Conservation (phyloP, 2,797 vertebrate species). For the Furcifer pardalis region DNA sequence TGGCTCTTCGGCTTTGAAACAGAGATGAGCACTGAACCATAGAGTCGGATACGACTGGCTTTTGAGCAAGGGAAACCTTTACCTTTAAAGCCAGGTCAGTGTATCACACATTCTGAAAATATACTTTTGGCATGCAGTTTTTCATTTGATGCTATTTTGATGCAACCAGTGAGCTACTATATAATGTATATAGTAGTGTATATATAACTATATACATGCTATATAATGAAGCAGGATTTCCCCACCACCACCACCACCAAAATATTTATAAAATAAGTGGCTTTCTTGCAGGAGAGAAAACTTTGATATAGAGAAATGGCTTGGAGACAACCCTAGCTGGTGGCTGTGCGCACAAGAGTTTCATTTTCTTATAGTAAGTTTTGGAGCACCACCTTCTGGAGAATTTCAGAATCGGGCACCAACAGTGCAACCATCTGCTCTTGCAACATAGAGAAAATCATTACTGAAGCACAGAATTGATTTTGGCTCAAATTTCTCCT, state of each 20-base stretch:
- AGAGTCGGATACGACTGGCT: too few relatives aligned
- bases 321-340: background rate
- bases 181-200: too few relatives aligned
- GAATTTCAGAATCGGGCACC: background rate
- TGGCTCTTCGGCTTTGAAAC: too few relatives aligned
- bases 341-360: background rate
- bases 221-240: background rate
- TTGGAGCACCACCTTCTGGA: conserved; percentile 36
- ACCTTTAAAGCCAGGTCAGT: background rate
- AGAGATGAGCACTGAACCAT: too few relatives aligned
- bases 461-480: background rate
- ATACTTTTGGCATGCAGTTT: background rate
- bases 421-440: background rate
- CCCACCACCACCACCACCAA: background rate
- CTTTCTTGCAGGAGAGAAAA: background rate
- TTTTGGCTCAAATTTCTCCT: background rate
- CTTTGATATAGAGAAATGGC: background rate
- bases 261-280: background rate
- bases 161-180: background rate
- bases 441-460: background rate
- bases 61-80: too few relatives aligned
- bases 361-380: conserved; percentile 11
- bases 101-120: background rate
- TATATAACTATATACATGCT: too few relatives aligned
- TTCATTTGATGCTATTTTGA: background rate